Base-by-base conservation (phyloP, 2,113 vertebrate genomes). In the Pogonocichla stellata region DNA sequence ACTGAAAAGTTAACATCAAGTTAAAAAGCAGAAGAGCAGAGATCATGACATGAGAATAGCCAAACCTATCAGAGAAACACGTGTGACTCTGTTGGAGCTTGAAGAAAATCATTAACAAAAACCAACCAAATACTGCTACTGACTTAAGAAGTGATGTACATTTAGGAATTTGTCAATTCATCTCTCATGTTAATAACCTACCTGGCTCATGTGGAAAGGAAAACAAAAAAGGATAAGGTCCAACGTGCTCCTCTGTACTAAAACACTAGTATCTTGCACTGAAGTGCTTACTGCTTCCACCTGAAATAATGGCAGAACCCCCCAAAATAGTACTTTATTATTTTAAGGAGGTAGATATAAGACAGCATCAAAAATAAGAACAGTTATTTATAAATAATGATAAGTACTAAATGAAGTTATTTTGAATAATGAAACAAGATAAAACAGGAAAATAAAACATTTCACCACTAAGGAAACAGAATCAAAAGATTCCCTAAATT, bases 121-220 rank as follows among this genome's bases (percentile, higher is more conserved):
- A 26, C 4, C 1, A 9, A 54, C 2, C 19, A 86, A 92, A 66
- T 18, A 82, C 8, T 51, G 45, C 22, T 48, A 74, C 33, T 65
- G 26, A 57, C 14, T 47, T 29, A 51, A 48, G 45, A 83, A 71
- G 9, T 10, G 12, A 8, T 48, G 9, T 47, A 75, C 3, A 56
- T 50, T 66, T 12, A 92, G 58, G 17, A 74, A 51, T 57, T 15
- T 95, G 34, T 26, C 9, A 64, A 23, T 58, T 69, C 8, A 51
- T 45, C 47, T 54, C 31, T 58, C 17, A 43, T 25, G 40, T 88
- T 90, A 80, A 81, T 38, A 69, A 93, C 94, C 95, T 97, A 99
- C 99, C 99, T 99, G 99, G 97, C 99, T 99, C 99, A 99, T 99
- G 94, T 99, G 99, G 96, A 99, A 99, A 57, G 99, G 99, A 97